A percentile compares a stretch with the other conserved stretches of the same genome.
phyloP scores from a whole-genome alignment of 2,888 invertebrate species.

The Hofmannophila pseudospretella region DNA sequence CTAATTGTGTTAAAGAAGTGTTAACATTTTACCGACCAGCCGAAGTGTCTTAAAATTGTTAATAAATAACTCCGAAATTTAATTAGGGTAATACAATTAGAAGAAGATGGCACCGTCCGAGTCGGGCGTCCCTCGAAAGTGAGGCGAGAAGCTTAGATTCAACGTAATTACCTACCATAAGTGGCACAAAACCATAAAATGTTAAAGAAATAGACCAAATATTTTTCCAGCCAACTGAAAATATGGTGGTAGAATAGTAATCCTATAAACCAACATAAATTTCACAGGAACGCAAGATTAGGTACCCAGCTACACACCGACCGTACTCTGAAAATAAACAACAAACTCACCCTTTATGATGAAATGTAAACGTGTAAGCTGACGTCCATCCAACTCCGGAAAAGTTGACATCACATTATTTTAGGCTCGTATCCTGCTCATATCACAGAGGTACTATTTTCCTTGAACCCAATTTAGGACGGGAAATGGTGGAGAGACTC shows the following conservation, averaged over 20 bases:
- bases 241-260: no score
- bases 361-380: not conserved
- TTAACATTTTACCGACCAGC: not conserved
- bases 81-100: constrained; percentile 5
- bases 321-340: not conserved
- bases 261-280: no score
- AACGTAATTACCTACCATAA: constrained; percentile 4
- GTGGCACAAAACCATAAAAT: not conserved
- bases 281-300: no score
- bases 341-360: not conserved
- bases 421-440: no score
- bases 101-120: not conserved
- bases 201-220: not conserved
- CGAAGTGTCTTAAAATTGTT: not conserved
- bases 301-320: no score
- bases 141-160: constrained; percentile 2
- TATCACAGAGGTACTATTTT: no score
- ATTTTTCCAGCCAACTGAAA: no score
- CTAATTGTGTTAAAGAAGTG: not conserved
- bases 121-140: not conserved
- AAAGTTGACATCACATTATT: not conserved
- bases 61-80: constrained; percentile 1
- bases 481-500: no score
- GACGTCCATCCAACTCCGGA: not conserved
- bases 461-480: no score